Conservation (phyloP, 1,140 invertebrate genomes). For the Euura lappo region DNA sequence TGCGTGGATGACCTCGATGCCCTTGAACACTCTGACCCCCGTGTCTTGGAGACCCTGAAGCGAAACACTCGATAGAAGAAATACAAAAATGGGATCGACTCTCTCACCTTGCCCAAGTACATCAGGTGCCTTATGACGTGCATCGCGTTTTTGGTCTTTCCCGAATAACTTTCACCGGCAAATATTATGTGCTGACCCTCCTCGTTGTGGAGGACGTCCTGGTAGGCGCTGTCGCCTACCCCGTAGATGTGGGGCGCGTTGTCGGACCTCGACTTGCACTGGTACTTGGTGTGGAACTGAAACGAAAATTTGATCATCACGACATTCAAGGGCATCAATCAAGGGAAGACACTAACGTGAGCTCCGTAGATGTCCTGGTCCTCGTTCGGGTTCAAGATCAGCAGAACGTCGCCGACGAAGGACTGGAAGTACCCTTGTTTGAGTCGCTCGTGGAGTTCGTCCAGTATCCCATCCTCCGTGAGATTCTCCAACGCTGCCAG, state of each 20-base stretch:
- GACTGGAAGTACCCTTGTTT: slow-evolving; percentile 78
- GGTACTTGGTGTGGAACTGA: slow-evolving; percentile 82
- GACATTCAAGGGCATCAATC: slow-evolving; percentile 18
- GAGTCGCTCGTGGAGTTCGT: slow-evolving; percentile 76
- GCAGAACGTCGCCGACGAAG: slow-evolving; percentile 87
- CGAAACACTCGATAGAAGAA: slow-evolving; percentile 11
- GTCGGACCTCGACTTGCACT: slow-evolving; percentile 84
- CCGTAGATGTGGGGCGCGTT: slow-evolving; percentile 91
- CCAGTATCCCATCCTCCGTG: slow-evolving; percentile 79
- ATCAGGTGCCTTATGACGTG: slow-evolving; percentile 78
- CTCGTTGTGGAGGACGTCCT: slow-evolving; percentile 83
- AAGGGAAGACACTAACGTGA: slow-evolving; percentile 62
- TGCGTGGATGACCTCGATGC: slow-evolving; percentile 78
- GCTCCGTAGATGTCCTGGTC: slow-evolving; percentile 71
- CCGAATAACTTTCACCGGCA: slow-evolving; percentile 83
- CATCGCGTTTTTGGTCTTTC: slow-evolving; percentile 80
- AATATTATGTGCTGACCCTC: slow-evolving; percentile 83
- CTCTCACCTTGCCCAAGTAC: slow-evolving; percentile 69
- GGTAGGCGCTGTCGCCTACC: slow-evolving; percentile 85
- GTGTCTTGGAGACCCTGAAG: slow-evolving; percentile 62
- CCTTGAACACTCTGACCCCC: slow-evolving; percentile 73
- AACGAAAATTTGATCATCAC: slow-evolving; percentile 39
- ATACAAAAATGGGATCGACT: slow-evolving; percentile 37
- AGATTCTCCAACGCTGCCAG: slow-evolving; percentile 81
- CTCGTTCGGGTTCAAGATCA: slow-evolving; percentile 87